A percentile compares a stretch with the other conserved stretches of the same genome.
phyloP scores from a whole-genome alignment of 2,113 vertebrate genomes.

The Globicephala melas region DNA sequence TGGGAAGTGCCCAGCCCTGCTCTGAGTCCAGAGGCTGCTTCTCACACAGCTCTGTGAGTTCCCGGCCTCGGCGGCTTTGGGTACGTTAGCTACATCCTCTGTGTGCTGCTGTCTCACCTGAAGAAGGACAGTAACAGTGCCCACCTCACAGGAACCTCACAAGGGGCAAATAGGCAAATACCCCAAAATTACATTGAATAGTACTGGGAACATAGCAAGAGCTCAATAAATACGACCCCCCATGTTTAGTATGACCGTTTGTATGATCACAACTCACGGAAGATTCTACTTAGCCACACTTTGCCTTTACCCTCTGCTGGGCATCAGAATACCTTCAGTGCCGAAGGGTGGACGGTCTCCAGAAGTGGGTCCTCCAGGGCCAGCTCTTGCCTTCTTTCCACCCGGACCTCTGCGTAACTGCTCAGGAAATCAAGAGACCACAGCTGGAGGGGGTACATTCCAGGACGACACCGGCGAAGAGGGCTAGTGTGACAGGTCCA shows the following conservation, averaged over 20 bases:
- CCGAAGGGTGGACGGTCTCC: constrained; percentile 77
- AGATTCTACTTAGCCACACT: background rate
- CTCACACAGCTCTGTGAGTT: background rate
- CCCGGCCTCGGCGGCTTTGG: background rate
- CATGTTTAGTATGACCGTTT: too few relatives aligned
- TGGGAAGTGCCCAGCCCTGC: background rate
- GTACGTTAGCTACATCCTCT: background rate
- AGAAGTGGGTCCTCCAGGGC: constrained; percentile 81
- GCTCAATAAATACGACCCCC: background rate
- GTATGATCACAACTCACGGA: background rate
- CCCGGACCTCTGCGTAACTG: constrained; percentile 87
- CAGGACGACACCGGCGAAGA: background rate
- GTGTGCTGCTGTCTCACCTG: background rate
- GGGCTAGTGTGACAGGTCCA: accelerated
- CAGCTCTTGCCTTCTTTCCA: constrained; percentile 84
- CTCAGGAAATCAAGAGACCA: constrained; percentile 35
- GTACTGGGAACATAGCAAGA: accelerated
- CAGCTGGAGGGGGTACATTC: background rate
- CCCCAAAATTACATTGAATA: accelerated
- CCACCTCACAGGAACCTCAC: background rate
- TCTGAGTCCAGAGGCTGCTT: background rate
- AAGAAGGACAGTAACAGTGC: background rate
- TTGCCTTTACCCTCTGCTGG: background rate
- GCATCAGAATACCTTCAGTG: constrained; percentile 82
- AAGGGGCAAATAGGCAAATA: background rate